A percentile compares a stretch with the other conserved stretches of the same genome.
phyloP scores from a whole-genome alignment of 2,113 vertebrate genomes.

The Cheilinus undulatus region DNA sequence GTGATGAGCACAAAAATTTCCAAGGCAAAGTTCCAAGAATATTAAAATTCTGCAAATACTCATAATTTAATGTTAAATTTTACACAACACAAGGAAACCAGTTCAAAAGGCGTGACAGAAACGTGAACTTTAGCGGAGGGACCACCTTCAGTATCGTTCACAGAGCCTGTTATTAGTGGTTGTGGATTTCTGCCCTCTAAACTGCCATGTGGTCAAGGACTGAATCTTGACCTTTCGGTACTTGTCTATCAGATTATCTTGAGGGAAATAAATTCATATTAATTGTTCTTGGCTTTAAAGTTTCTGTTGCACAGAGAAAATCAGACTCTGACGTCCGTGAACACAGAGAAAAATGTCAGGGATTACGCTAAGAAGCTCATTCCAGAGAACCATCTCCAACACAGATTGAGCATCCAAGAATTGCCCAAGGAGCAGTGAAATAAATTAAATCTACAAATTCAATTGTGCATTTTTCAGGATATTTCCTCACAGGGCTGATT shows the following conservation, averaged over 20 bases:
- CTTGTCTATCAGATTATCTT: neutral
- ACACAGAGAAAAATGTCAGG: constrained; percentile 24
- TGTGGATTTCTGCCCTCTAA: neutral
- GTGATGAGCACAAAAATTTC: too few species aligned
- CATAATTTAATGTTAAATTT: too few species aligned
- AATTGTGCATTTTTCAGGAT: constrained; percentile 34
- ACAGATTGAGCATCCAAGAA: constrained; percentile 39
- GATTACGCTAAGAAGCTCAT: constrained; percentile 32
- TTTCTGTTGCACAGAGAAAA: constrained; percentile 11
- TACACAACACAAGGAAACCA: too few species aligned
- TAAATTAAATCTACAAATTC: constrained; percentile 30
- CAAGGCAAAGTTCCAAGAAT: too few species aligned
- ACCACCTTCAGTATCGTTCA: neutral
- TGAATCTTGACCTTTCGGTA: neutral
- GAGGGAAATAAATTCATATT: neutral
- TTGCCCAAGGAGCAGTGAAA: constrained; percentile 36
- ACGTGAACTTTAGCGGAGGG: too few species aligned
- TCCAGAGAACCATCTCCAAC: constrained; percentile 38
- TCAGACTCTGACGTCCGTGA: constrained; percentile 15
- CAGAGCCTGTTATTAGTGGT: neutral
- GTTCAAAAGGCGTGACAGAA: neutral
- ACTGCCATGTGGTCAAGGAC: neutral
- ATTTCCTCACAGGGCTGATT: constrained; percentile 35
- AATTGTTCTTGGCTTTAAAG: neutral
- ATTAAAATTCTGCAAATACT: too few species aligned